These are phyloP conservation scores for Apodemus agrarius DNA, from an alignment of 2,797 vertebrate species.

Conservation along the genomic window DNA sequence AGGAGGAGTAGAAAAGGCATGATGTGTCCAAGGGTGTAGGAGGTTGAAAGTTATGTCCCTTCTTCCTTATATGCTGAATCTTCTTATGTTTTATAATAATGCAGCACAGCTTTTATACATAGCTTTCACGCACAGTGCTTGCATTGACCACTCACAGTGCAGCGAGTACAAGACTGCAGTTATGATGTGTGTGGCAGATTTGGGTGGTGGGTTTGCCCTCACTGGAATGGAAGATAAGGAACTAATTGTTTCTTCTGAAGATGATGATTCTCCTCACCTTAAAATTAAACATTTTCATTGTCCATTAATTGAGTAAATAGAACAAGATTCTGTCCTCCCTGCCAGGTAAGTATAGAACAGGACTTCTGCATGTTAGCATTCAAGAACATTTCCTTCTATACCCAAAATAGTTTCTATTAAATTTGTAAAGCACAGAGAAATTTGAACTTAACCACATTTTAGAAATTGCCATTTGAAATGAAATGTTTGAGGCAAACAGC, in stretches of 20 bases:
- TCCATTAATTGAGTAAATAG: constrained; percentile 31
- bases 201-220: background rate
- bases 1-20: background rate
- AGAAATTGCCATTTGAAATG: constrained; percentile 47
- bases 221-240: background rate
- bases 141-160: background rate
- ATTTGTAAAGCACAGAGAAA: constrained; percentile 28
- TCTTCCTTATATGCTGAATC: background rate
- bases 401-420: constrained; percentile 42
- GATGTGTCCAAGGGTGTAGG: background rate
- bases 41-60: background rate
- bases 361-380: constrained; percentile 37
- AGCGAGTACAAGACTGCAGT: background rate
- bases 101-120: background rate
- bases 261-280: constrained; percentile 39
- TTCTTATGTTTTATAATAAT: background rate
- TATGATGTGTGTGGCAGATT: background rate
- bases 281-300: constrained; percentile 53
- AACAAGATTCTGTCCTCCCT: background rate
- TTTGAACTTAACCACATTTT: constrained; percentile 44
- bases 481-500: background rate
- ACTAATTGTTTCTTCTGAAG: constrained; percentile 58
- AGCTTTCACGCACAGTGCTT: constrained; percentile 22
- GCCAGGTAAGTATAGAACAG: background rate
- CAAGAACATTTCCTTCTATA: background rate